phyloP scores from a whole-genome alignment of 2,797 vertebrate genomes.

The Nannoperca obscura region DNA sequence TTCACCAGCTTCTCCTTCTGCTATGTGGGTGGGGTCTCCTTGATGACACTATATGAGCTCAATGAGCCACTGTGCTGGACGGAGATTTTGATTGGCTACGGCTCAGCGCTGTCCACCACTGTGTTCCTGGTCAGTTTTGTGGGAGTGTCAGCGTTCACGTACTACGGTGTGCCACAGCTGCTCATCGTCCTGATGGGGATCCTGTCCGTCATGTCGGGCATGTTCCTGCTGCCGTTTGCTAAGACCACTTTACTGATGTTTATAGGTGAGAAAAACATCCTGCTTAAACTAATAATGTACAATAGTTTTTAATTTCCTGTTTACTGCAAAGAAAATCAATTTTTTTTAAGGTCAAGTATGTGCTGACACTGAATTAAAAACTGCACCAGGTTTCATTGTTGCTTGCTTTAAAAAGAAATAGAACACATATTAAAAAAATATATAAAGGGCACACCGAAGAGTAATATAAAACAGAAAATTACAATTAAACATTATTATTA shows the following conservation, averaged over 20 bases:
- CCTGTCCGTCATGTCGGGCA: conserved; percentile 87
- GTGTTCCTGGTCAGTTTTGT: conserved; percentile 91
- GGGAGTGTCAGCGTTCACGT: conserved; percentile 88
- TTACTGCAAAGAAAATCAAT: no score
- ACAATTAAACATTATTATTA: neutral
- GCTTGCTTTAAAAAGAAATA: neutral
- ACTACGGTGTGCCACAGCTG: conserved; percentile 86
- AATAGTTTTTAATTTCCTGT: neutral
- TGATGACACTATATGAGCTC: conserved; percentile 92
- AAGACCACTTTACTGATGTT: conserved; percentile 93
- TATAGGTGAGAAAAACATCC: conserved; percentile 86
- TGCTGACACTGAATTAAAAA: neutral
- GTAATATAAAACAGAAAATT: neutral
- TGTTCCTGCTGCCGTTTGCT: conserved; percentile 87
- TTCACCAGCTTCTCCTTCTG: conserved; percentile 87
- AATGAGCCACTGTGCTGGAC: conserved; percentile 95
- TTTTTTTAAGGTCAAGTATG: neutral
- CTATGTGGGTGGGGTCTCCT: conserved; percentile 81
- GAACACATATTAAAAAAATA: neutral
- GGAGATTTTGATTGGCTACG: conserved; percentile 94
- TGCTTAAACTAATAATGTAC: neutral
- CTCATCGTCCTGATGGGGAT: conserved; percentile 90
- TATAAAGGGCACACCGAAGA: neutral
- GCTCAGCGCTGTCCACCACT: conserved; percentile 87
- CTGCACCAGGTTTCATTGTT: neutral